Percentiles rank a stretch among this genome's conserved stretches.
Evolutionary conservation across 2,113 vertebrate species (phyloP).

Genomic region (Sorex fumeus): DNA sequence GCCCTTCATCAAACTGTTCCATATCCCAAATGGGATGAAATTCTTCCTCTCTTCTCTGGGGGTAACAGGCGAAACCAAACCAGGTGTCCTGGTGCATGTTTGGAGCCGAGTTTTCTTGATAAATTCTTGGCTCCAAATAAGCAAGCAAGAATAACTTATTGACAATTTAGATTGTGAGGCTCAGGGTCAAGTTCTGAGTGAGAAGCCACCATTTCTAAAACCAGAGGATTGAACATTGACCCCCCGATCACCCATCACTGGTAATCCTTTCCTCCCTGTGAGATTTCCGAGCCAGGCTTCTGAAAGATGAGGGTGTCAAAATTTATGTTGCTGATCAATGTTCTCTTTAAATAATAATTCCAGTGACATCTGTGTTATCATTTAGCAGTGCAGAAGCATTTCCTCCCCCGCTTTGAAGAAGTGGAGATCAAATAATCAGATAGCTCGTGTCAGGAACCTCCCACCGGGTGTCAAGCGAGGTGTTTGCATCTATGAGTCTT

Average conservation of each 20-base stretch:
- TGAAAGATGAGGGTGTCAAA: neutral
- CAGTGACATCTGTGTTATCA: neutral
- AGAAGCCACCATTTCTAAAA: conserved; percentile 65
- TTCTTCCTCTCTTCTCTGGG: neutral
- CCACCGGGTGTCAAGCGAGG: neutral
- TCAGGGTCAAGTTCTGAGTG: conserved; percentile 69
- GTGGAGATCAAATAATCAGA: neutral
- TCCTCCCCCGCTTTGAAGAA: neutral
- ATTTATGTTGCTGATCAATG: neutral
- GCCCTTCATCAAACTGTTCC: accelerated
- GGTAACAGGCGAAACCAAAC: neutral
- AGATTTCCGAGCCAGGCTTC: neutral
- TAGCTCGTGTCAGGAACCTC: neutral
- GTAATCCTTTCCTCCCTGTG: neutral
- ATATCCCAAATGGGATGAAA: no score
- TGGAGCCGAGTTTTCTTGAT: no score
- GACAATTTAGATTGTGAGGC: conserved; percentile 75
- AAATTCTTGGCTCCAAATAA: conserved; percentile 14
- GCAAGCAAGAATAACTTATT: conserved; percentile 70
- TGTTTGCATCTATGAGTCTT: neutral
- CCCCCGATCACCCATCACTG: neutral
- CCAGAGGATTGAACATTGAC: conserved; percentile 71
- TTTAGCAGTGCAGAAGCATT: neutral
- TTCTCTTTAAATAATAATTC: conserved; percentile 49
- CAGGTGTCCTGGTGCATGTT: neutral